Evolutionary conservation across 2,888 invertebrate genomes (phyloP).

Genomic region (Digitonthophagus gazella): DNA sequence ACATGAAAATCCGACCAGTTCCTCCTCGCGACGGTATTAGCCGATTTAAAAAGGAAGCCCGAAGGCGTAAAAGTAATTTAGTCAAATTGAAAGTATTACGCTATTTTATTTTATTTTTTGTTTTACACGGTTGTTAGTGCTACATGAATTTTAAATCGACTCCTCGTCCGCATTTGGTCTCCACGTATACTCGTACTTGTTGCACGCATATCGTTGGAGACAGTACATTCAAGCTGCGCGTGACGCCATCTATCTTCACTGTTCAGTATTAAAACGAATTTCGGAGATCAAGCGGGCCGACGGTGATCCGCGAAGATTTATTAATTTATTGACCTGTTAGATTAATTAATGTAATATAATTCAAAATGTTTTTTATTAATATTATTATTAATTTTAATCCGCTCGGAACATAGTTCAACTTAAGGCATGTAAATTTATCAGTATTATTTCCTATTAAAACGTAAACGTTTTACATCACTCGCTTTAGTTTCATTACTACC

Average conservation of each 20-base stretch:
- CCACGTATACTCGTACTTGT: background rate
- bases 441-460: constrained; percentile 46
- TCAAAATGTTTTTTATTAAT: constrained; percentile 32
- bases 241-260: background rate
- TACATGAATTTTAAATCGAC: constrained; percentile 7
- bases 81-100: constrained; percentile 28
- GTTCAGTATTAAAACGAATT: background rate
- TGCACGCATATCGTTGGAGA: background rate
- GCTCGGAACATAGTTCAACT: constrained; percentile 33
- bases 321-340: constrained; percentile 43
- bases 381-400: constrained; percentile 25
- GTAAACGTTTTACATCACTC: constrained; percentile 33
- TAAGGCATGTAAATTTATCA: constrained; percentile 47
- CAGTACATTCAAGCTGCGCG: background rate
- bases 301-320: constrained; percentile 19
- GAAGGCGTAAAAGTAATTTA: constrained; percentile 16
- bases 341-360: constrained; percentile 37
- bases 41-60: constrained; percentile 9
- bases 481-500: background rate
- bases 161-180: background rate
- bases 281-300: background rate
- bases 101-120: constrained; percentile 22
- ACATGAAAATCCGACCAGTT: background rate
- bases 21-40: constrained; percentile 10
- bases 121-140: constrained; percentile 25